Percentiles rank a stretch among this genome's conserved stretches.
Conservation (phyloP, 1,140 invertebrate genomes). For the Theocolax elegans region DNA sequence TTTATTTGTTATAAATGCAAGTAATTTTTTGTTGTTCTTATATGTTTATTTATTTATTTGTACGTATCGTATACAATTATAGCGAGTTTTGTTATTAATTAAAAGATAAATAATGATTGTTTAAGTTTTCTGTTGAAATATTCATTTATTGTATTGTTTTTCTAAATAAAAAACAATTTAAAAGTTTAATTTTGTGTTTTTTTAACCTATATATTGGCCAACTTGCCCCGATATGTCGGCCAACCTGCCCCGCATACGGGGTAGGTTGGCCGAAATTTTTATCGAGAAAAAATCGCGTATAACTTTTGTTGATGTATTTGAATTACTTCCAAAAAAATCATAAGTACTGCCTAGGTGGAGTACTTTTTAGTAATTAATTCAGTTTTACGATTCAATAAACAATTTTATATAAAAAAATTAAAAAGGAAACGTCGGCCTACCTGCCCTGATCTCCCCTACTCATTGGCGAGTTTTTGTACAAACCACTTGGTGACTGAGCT, state of each 20-base stretch:
- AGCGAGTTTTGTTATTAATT: no score
- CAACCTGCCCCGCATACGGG: no score
- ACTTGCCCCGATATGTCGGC: background rate
- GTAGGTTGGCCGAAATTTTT: no score
- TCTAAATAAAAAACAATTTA: no score
- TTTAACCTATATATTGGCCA: background rate
- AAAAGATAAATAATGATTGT: background rate
- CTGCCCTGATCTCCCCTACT: background rate
- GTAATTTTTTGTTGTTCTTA: no score
- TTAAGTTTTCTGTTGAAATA: background rate
- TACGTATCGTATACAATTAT: no score
- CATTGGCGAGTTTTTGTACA: no score
- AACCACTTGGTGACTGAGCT: no score
- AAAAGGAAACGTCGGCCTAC: background rate
- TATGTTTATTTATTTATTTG: no score
- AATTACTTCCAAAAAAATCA: background rate
- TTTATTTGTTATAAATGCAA: no score
- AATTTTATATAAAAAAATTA: background rate
- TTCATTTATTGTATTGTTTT: no score
- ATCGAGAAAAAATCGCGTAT: background rate
- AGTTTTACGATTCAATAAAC: background rate
- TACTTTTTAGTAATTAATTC: background rate
- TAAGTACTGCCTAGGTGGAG: background rate
- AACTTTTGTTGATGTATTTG: background rate
- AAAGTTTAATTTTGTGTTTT: background rate